A percentile compares a stretch with the other conserved stretches of the same genome.
Evolutionary conservation across 2,888 invertebrate species (phyloP).

Genomic region (Flabesymbios commensalis): DNA sequence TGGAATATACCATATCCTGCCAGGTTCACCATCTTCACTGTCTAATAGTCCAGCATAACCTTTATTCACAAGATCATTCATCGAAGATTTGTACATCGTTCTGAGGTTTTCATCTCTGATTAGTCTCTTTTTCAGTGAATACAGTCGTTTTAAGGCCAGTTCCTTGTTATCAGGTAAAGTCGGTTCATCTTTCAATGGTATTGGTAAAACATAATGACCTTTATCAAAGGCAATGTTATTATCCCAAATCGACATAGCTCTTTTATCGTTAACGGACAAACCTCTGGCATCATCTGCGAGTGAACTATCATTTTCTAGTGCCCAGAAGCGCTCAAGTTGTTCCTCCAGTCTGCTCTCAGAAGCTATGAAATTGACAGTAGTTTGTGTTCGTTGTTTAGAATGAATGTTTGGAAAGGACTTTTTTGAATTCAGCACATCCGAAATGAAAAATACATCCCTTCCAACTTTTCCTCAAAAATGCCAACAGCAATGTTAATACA

Average conservation of each 20-base stretch:
- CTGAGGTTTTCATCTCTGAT: neutral
- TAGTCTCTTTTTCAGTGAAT: neutral
- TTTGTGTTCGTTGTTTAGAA: too few relatives aligned
- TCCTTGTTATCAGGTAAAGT: slow-evolving; percentile 15
- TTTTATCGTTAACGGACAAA: neutral
- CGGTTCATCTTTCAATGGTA: slow-evolving; percentile 1
- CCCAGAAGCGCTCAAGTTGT: slow-evolving; percentile 3
- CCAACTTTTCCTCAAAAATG: too few relatives aligned
- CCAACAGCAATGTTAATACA: too few relatives aligned
- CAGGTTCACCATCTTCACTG: neutral
- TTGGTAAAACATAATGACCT: slow-evolving; percentile 1
- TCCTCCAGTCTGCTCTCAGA: too few relatives aligned
- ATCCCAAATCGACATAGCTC: neutral
- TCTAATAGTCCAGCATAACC: slow-evolving; percentile 1
- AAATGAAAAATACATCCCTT: too few relatives aligned
- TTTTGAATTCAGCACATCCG: too few relatives aligned
- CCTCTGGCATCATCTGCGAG: neutral
- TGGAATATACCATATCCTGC: slow-evolving; percentile 24
- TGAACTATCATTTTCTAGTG: neutral
- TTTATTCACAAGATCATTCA: neutral
- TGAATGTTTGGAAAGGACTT: too few relatives aligned
- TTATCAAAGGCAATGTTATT: neutral
- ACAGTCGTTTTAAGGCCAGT: neutral
- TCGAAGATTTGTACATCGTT: neutral
- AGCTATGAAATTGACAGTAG: too few relatives aligned